A percentile compares a stretch with the other conserved stretches of the same genome.
These are phyloP conservation scores for Penaeus japonicus DNA, from an alignment of 1,140 invertebrate species.

Conservation along the genomic window DNA sequence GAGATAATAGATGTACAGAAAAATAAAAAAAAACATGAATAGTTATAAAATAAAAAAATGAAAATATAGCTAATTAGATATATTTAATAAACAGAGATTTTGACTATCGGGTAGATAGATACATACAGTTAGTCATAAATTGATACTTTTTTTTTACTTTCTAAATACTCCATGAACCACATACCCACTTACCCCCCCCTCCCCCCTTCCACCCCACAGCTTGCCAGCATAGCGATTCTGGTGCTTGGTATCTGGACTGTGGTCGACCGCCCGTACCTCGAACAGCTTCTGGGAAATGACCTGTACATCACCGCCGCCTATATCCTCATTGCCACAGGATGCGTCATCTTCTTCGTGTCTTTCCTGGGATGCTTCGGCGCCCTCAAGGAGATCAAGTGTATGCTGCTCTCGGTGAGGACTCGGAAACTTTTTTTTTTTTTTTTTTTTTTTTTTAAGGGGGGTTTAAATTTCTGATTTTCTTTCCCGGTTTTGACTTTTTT, in stretches of 20 bases:
- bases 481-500: too few relatives aligned
- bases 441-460: not conserved
- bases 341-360: constrained; percentile 78
- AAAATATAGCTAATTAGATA: not conserved
- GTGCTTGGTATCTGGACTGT: constrained; percentile 82
- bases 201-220: not conserved
- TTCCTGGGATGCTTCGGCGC: constrained; percentile 88
- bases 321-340: constrained; percentile 80
- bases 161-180: not conserved
- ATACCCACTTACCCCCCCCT: not conserved
- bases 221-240: constrained; percentile 79
- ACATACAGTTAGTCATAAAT: too few relatives aligned
- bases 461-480: too few relatives aligned
- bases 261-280: constrained; percentile 82
- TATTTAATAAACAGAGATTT: too few relatives aligned
- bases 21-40: too few relatives aligned
- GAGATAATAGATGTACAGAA: too few relatives aligned
- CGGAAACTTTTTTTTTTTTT: not conserved
- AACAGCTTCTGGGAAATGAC: constrained; percentile 81
- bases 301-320: constrained; percentile 83
- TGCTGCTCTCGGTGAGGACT: constrained; percentile 80
- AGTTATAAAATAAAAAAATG: constrained; percentile 1
- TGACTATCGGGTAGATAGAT: too few relatives aligned
- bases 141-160: too few relatives aligned
- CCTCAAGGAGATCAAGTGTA: constrained; percentile 86